Conservation (phyloP, 2,797 vertebrate species). For the Leptatherina wallacei region DNA sequence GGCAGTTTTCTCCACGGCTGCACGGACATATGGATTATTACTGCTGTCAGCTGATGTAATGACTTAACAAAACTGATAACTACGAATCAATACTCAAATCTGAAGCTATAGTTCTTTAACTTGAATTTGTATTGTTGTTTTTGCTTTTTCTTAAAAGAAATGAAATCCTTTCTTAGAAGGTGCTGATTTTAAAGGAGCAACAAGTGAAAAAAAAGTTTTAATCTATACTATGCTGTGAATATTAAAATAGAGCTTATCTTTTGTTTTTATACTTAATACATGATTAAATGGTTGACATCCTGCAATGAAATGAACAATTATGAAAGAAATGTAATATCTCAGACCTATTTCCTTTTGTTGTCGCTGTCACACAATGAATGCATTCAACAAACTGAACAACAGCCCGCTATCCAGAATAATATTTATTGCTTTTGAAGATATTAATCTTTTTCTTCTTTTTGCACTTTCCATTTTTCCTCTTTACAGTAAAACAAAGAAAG, state of each 20-base stretch:
- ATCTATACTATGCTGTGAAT: neutral
- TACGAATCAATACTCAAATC: neutral
- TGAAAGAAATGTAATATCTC: neutral
- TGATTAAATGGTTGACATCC: neutral
- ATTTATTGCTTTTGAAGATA: conserved; percentile 90
- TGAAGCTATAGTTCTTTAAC: neutral
- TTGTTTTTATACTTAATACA: neutral
- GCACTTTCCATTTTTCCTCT: conserved; percentile 78
- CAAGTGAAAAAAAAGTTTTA: neutral
- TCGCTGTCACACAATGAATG: conserved; percentile 11
- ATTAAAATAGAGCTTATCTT: neutral
- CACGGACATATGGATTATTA: neutral
- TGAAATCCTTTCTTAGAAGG: neutral
- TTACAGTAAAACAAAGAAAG: conserved; percentile 86
- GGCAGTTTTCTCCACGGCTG: too few relatives aligned
- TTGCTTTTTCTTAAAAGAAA: neutral
- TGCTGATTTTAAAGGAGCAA: neutral
- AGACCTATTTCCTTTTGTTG: neutral
- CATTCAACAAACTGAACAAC: conserved; percentile 59
- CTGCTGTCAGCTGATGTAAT: neutral
- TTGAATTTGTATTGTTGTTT: neutral
- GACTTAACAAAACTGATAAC: neutral
- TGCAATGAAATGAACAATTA: neutral
- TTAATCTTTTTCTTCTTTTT: conserved; percentile 82
- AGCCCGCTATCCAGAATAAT: conserved; percentile 84